phyloP scores from a whole-genome alignment of 2,888 invertebrate species.

The Laothoe populi region DNA sequence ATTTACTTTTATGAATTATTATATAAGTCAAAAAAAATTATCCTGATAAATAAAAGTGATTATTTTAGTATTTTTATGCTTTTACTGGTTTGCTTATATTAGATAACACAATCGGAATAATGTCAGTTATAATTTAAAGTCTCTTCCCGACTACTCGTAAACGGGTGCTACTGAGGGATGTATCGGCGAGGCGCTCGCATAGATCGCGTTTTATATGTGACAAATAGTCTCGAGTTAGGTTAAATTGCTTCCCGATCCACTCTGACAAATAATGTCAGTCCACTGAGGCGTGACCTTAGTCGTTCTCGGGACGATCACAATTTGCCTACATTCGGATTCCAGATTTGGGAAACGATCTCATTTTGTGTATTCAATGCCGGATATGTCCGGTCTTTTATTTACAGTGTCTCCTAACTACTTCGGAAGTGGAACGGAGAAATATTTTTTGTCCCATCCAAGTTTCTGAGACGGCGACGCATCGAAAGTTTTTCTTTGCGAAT shows the following conservation, averaged over 20 bases:
- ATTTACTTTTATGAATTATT: too few species aligned
- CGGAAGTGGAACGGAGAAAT: slow-evolving; percentile 50
- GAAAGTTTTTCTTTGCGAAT: slow-evolving; percentile 46
- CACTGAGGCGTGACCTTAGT: slow-evolving; percentile 75
- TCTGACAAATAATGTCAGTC: slow-evolving; percentile 80
- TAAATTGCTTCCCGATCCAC: slow-evolving; percentile 82
- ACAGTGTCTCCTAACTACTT: slow-evolving; percentile 54
- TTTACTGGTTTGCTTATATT: background rate
- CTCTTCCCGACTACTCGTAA: slow-evolving; percentile 44
- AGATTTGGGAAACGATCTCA: slow-evolving; percentile 55
- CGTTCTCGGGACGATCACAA: slow-evolving; percentile 73
- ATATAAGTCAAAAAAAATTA: too few species aligned
- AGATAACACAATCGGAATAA: slow-evolving; percentile 6
- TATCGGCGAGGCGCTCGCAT: slow-evolving; percentile 64
- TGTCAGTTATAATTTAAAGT: slow-evolving; percentile 45
- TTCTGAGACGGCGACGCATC: slow-evolving; percentile 45
- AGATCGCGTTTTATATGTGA: slow-evolving; percentile 82
- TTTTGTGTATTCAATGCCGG: slow-evolving; percentile 61
- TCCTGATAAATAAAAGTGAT: background rate
- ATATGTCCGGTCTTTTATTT: slow-evolving; percentile 61
- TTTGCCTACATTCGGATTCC: slow-evolving; percentile 64
- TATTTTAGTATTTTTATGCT: background rate
- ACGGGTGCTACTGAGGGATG: slow-evolving; percentile 49
- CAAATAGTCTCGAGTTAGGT: slow-evolving; percentile 81
- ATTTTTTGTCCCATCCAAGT: slow-evolving; percentile 46